phyloP scores from a whole-genome alignment of 2,888 invertebrate species.

The Cistogaster globosa region DNA sequence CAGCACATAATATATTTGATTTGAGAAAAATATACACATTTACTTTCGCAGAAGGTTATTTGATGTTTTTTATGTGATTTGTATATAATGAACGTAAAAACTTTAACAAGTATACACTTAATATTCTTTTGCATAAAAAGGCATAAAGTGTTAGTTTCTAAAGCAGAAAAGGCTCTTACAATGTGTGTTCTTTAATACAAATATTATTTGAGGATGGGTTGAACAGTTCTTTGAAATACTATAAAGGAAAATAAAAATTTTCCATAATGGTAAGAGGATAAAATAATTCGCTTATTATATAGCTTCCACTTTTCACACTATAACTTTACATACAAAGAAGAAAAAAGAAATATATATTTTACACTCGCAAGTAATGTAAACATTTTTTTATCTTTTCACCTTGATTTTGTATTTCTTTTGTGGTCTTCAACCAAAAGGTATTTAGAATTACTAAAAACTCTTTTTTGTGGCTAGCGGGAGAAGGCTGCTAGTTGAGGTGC shows the following conservation, averaged over 20 bases:
- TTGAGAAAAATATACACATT: conserved; percentile 10
- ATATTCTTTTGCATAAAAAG: conserved; percentile 59
- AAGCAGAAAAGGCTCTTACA: conserved; percentile 1
- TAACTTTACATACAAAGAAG: too few species aligned
- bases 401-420: too few species aligned
- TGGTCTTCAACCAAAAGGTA: too few species aligned
- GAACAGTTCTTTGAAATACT: background rate
- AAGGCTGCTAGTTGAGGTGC: too few species aligned
- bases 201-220: background rate
- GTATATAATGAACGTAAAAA: conserved; percentile 46
- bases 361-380: too few species aligned
- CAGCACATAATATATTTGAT: background rate
- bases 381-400: too few species aligned
- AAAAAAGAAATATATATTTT: too few species aligned
- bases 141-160: conserved; percentile 49
- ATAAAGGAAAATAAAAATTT: background rate
- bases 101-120: conserved; percentile 58
- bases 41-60: conserved; percentile 1
- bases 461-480: too few species aligned
- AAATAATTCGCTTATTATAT: too few species aligned
- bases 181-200: background rate
- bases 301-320: too few species aligned
- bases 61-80: conserved; percentile 20
- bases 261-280: too few species aligned
- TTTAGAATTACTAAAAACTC: too few species aligned